Evolutionary conservation across 2,113 vertebrate genomes (phyloP), one percentile per base, ranked within the genome.

Genomic region (Pollimyrus isidori): DNA sequence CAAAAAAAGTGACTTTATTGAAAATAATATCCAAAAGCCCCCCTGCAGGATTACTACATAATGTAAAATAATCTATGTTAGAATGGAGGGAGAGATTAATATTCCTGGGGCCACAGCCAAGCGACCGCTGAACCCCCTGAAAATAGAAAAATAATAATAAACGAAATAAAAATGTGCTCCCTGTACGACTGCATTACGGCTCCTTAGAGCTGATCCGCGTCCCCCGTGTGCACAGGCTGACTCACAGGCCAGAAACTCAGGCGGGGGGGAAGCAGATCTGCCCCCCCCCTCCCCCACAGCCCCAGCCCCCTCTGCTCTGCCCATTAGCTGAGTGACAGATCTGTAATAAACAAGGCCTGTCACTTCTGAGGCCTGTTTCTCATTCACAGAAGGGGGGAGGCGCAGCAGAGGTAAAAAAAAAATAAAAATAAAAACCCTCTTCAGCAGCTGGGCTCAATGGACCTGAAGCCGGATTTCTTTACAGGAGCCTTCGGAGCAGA

Each of bases 281-380:
- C 4, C 39, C 13, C 39, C 13, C 30, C 15, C 48, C 88, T 39
- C 45, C 45, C 45, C 45, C 4, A n/a, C 11, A 46, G 15, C 88
- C 10, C 13, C 93, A 90, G 90, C 94, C 92, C 69, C 91, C 92
- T 92, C 92, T 93, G 91, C 92, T 93, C 93, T 95, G 92, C 93
- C 94, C 93, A 96, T 96, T 96, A 95, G 95, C 94, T 93, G 94
- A 93, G 93, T 96, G 95, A 96, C 94, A 96, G 95, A 96, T 95
- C 95, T 93, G 94, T 96, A 96, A 96, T 96, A 96, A 96, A 96
- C 95, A 95, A 95, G 95, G 93, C 93, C 95, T 94, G 95, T 95
- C 95, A 95, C 94, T 95, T 95, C 95, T 94, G 94, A 95, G 95
- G 94, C 93, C 94, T 93, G 94, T 94, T 93, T 94, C 94, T 94